A percentile compares a stretch with the other conserved stretches of the same genome.
phyloP scores from a whole-genome alignment of 2,888 invertebrate species.

The Rhimphoctona megacephalus region DNA sequence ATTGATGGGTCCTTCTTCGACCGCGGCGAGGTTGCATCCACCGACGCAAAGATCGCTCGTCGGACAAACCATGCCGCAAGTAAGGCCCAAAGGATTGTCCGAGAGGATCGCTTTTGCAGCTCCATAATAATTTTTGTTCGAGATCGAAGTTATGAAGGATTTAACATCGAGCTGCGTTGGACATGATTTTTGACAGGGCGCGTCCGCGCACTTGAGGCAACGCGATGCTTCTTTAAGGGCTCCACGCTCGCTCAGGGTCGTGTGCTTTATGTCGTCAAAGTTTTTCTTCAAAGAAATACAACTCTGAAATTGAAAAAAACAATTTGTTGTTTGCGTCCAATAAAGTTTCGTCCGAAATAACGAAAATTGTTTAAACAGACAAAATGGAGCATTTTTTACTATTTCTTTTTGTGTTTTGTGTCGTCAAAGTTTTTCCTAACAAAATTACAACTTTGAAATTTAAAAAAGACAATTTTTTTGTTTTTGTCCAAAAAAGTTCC shows the following conservation, averaged over 20 bases:
- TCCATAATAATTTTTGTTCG: slow-evolving; percentile 99
- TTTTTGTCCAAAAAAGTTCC: no score
- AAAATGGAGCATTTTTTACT: no score
- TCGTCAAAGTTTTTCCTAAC: no score
- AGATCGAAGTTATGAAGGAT: slow-evolving; percentile 97
- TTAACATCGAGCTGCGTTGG: slow-evolving; percentile 99
- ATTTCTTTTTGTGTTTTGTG: no score
- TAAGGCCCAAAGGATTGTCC: slow-evolving; percentile 97
- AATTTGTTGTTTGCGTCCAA: background rate
- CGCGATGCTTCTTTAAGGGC: slow-evolving; percentile 95
- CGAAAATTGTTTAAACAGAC: no score
- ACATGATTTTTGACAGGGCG: slow-evolving; percentile 99
- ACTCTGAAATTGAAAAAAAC: slow-evolving; percentile 85
- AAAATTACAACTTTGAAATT: no score
- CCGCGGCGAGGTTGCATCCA: slow-evolving; percentile 97
- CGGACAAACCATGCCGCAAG: slow-evolving; percentile 99
- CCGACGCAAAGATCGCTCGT: slow-evolving; percentile 99
- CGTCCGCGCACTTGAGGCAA: slow-evolving; percentile 97
- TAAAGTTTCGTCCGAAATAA: no score
- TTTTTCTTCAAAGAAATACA: slow-evolving; percentile 92
- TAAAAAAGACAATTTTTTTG: background rate
- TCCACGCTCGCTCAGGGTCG: slow-evolving; percentile 97
- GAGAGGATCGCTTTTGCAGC: slow-evolving; percentile 98
- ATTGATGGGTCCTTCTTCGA: slow-evolving; percentile 99
- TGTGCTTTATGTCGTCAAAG: slow-evolving; percentile 98